Base-by-base conservation (phyloP, 1,140 invertebrate species). In the Pogonus chalceus region DNA sequence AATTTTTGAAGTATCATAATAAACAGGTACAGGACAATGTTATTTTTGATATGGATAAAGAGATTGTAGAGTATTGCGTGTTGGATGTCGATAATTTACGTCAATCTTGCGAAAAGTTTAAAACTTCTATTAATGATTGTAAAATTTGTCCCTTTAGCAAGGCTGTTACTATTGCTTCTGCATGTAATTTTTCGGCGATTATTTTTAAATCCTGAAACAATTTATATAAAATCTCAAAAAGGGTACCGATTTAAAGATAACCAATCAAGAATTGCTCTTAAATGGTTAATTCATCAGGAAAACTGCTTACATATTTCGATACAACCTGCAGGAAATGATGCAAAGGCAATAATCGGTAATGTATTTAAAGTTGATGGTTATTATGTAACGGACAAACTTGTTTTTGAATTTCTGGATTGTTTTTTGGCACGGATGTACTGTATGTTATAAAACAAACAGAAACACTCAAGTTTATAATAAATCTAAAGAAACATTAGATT, bases 11-110 rank as follows among this genome's bases (percentile, higher is more conserved):
- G 53, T 61, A 55, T 55, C 46, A 59, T 43, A 31, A 53, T 16
- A 43, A 56, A 16, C 35, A 62, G 54, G 39, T 48, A 26, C 3
- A 52, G 10, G 52, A 55, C 4, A 20, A 52, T 49, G 22, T 48
- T 10, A 39, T 55, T 10, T 64, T 65, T 26, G 47, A 57, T 50
- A 46, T 63, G 21, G 16, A 56, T 10, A 52, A 58, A 22, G 61
- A 61, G 21, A 37, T 65, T 1, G 35, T 52, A 4, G 24, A 58
- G 12, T 65, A 31, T 31, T 31, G 26, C 14, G 26, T 31, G 4
- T 31, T 14, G 4, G 26, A 31, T 31, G 26, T 31, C 4, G 14
- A 31, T 31, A 31, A 7, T 31, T 14, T 31, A 7, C 4, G 26
- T 31, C 26, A 7, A 7, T 4, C 26, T 31, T 31, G 26, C 26